Base-by-base conservation (phyloP, 2,888 invertebrate species). In the Netelia fuscicornis region DNA sequence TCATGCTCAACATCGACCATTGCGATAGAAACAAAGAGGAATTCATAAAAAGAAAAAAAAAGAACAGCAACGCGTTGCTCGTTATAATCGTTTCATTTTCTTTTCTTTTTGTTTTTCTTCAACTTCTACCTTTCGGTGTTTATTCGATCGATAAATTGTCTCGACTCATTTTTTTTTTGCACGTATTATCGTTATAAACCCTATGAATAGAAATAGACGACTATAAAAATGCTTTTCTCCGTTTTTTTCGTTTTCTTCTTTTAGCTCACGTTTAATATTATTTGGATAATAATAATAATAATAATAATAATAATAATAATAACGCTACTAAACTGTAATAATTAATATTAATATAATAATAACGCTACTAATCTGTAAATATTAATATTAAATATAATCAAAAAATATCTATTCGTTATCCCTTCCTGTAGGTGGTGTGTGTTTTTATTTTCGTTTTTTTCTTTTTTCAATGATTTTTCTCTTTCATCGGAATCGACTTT, bases 331-430 rank as follows among this genome's bases (percentile, higher is more conserved):
- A 88, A 89, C 87, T 89, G 89, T 89, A 90, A 89, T 89, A 88
- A 91, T 87, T 90, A 90, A 90, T 90, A 90, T 88, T 89, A 90
- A 89, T 90, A 90, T 87, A 89, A 91, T 90, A 89, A 89, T 90
- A 91, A 92, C 90, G 89, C 91, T 92, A 91, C 89, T 91, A 89
- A 91, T 92, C 91, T 91, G 90, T 92, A 91, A 92, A 92, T 90
- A 90, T 91, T 92, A 92, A 89, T 91, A 91, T 92, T 92, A 92
- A 92, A 92, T 92, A 93, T 91, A 90, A 89, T 92, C 91, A 89
- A 92, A 93, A 92, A 92, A 92, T 92, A 92, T 92, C 90, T 92
- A 90, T 90, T 48, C 86, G 86, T 90, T 88, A 89, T 88, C 87
- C 88, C 85, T 89, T 81, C 25, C 87, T 89, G 88, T 88, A 88